Percentiles rank a stretch among this genome's conserved stretches.
phyloP scores from a whole-genome alignment of 2,888 invertebrate species.

The Catocala nupta region DNA sequence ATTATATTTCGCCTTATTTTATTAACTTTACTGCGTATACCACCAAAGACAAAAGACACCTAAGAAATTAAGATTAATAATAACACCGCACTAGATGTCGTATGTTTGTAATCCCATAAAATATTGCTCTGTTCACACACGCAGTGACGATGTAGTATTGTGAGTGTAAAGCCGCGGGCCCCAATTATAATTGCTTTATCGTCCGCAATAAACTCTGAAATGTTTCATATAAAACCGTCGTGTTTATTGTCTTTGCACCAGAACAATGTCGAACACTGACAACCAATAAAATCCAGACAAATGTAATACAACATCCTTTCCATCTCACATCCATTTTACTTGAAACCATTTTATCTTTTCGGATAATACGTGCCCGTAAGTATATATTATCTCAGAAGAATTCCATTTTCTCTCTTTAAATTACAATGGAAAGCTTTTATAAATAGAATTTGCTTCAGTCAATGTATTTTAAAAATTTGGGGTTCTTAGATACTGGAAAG shows the following conservation, averaged over 20 bases:
- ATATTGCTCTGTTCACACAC: too few species aligned
- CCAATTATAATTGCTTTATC: not conserved
- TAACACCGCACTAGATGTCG: too few species aligned
- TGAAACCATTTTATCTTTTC: slow-evolving; percentile 18
- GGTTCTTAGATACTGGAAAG: too few species aligned
- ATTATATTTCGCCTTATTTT: too few species aligned
- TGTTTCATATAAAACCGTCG: not conserved
- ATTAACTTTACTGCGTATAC: too few species aligned
- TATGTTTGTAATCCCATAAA: too few species aligned
- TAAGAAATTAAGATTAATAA: too few species aligned
- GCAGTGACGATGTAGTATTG: too few species aligned
- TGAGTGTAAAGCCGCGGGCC: too few species aligned
- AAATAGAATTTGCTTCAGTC: slow-evolving; percentile 25
- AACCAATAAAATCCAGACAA: slow-evolving; percentile 16
- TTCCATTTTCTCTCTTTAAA: slow-evolving; percentile 23
- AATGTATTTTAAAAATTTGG: slow-evolving; percentile 12
- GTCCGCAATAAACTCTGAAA: not conserved
- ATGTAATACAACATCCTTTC: slow-evolving; percentile 31
- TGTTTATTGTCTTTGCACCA: not conserved
- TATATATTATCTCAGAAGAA: slow-evolving; percentile 13
- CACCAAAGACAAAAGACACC: too few species aligned
- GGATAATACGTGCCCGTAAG: slow-evolving; percentile 17
- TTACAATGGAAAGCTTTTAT: slow-evolving; percentile 25
- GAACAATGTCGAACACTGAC: not conserved
- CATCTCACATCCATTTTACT: slow-evolving; percentile 24